phyloP scores from a whole-genome alignment of 2,113 vertebrate genomes.

The Cynopterus brachyotis region DNA sequence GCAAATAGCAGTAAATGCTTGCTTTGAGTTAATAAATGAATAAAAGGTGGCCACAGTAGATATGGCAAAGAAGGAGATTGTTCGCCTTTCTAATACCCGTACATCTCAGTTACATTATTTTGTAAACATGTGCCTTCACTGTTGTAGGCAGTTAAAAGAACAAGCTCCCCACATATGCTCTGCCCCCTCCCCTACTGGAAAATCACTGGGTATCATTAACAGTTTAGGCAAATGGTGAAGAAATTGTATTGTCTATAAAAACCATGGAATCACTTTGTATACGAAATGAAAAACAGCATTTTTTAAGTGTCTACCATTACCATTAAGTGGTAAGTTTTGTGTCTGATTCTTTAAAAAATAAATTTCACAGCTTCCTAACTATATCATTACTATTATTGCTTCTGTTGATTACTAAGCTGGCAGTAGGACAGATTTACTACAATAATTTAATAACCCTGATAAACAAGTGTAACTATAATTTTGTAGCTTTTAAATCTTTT shows the following conservation, averaged over 20 bases:
- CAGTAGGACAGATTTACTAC: background rate
- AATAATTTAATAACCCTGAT: background rate
- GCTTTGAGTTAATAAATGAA: background rate
- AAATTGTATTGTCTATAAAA: background rate
- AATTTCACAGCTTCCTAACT: background rate
- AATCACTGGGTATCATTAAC: background rate
- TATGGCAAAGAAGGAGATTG: background rate
- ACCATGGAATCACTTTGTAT: background rate
- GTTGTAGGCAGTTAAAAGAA: background rate
- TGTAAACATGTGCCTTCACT: background rate
- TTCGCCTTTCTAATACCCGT: background rate
- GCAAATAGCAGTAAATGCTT: background rate
- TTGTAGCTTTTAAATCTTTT: background rate
- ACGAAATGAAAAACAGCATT: background rate
- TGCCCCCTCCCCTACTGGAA: background rate
- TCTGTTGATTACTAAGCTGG: background rate
- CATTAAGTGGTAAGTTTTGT: background rate
- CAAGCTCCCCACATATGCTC: fast-evolving
- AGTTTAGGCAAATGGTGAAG: background rate
- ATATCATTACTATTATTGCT: background rate
- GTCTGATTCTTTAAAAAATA: background rate
- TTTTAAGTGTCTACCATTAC: background rate
- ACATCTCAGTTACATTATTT: background rate
- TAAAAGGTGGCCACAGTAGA: background rate
- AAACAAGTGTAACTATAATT: background rate